Percentiles rank a stretch among this genome's conserved stretches.
These are phyloP conservation scores for Bettongia penicillata DNA, from an alignment of 2,113 vertebrate species.

Conservation along the genomic window DNA sequence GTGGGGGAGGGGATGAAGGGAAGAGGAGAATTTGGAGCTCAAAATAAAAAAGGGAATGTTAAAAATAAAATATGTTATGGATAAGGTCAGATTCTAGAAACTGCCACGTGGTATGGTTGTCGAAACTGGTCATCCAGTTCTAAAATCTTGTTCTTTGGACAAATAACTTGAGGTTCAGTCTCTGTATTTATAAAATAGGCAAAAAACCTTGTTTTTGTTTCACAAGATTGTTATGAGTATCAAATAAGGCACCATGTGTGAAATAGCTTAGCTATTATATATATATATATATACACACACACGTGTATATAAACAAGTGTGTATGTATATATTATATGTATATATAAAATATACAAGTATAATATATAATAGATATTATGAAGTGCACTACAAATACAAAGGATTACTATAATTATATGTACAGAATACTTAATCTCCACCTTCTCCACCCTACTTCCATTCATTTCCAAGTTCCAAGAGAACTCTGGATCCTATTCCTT, in stretches of 20 bases:
- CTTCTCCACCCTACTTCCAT: neutral
- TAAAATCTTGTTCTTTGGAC: neutral
- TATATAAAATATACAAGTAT: neutral
- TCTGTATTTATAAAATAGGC: neutral
- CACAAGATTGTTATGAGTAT: neutral
- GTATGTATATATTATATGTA: neutral
- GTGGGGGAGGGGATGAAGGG: neutral
- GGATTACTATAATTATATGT: neutral
- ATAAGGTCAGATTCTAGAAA: neutral
- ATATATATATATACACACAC: neutral
- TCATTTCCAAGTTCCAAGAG: neutral
- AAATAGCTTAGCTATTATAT: neutral
- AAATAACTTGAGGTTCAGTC: neutral
- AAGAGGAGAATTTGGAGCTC: neutral
- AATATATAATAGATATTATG: neutral
- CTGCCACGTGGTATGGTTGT: neutral
- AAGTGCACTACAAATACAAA: neutral
- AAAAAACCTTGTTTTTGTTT: neutral
- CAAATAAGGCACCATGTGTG: neutral
- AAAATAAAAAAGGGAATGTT: neutral
- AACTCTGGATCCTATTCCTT: neutral
- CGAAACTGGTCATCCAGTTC: neutral
- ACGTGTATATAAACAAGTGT: too few relatives aligned
- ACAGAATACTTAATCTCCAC: neutral
- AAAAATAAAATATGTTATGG: neutral